Base-by-base conservation (phyloP, 2,797 vertebrate species). In the Phyllotis vaccarum region DNA sequence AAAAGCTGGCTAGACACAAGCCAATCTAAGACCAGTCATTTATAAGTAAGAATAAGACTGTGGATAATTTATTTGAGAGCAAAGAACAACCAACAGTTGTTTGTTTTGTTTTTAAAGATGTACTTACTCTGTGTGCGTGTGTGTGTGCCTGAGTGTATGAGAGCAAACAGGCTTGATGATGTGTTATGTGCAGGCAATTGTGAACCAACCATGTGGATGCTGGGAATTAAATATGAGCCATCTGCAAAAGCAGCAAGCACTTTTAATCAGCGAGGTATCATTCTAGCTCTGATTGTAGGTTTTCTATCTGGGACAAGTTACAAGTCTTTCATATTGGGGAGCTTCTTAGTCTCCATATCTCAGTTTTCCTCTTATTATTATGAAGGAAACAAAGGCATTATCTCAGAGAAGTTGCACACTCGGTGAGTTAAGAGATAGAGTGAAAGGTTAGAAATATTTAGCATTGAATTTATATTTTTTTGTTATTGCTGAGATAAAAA, bases 401-500 rank as follows among this genome's bases (percentile, higher is more conserved):
- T 13, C 62, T 5, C 12, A 7, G 6, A 2, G 8, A 78, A 74
- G 24, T 37, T 29, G 2, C 11, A 60, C 46, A 60, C 46, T 83
- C 79, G 6, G 5, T 34, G 22, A 75, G 14, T 34, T 56, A 46
- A 74, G 56, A 46, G n/a, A 72, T 2, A 31, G 19, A 62, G 56
- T n/a, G 0, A 17, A 43, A 2, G 3, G n/a, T 10, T n/a, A 86
- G 52, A 54, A 87, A 52, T 3, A 4, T 3, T 7, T n/a, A 6
- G 13, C 1, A 6, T 3, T n/a, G 3, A 3, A 5, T 21, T 2
- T 8, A 1, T 31, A 40, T 66, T 22, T 7, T 2, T 0, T 22
- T 54, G 24, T 54, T 52, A 70, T n/a, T 17, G 34, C 22, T 70
- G n/a, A 68, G 34, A 7, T 37, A 56, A 40, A 54, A 56, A 56